Evolutionary conservation across 1,140 invertebrate species (phyloP).

Genomic region (Ips typographus): DNA sequence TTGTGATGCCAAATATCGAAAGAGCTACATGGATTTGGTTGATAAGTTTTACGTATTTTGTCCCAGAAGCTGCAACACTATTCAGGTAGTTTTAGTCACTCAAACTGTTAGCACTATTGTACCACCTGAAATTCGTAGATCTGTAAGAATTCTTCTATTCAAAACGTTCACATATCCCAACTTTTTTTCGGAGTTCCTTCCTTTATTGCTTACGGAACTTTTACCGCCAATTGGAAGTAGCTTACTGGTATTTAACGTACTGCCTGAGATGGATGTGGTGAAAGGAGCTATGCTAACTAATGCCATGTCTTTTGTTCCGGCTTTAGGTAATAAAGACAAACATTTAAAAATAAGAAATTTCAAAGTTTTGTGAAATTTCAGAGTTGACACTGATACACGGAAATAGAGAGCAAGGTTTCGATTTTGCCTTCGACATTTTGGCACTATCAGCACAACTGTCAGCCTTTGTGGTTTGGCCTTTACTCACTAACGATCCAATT

Average conservation of each 20-base stretch:
- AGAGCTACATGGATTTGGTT: conserved; percentile 91
- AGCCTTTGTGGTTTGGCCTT: too few relatives aligned
- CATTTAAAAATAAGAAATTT: neutral
- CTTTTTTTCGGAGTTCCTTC: conserved; percentile 60
- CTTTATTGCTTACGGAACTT: conserved; percentile 79
- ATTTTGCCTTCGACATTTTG: conserved; percentile 50
- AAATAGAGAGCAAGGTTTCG: neutral
- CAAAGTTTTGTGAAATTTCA: neutral
- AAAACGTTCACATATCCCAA: conserved; percentile 71
- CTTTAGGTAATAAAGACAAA: conserved; percentile 57
- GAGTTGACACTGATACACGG: conserved; percentile 1
- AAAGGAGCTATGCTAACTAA: conserved; percentile 93
- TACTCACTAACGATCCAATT: too few relatives aligned
- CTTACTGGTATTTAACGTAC: conserved; percentile 81
- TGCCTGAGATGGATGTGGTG: conserved; percentile 88
- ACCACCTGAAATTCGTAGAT: conserved; percentile 44
- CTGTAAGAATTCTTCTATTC: conserved; percentile 84
- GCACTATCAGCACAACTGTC: too few relatives aligned
- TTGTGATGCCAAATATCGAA: conserved; percentile 74
- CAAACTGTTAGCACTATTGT: neutral
- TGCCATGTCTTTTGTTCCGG: conserved; percentile 87
- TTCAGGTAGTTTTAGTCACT: conserved; percentile 59
- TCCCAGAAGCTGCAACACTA: conserved; percentile 85
- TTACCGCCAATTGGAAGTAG: conserved; percentile 82
- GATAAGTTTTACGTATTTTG: conserved; percentile 77